Evolutionary conservation across 2,888 invertebrate genomes (phyloP), one percentile per base, ranked within the genome.

Genomic region (Lordiphosa fenestrarum): DNA sequence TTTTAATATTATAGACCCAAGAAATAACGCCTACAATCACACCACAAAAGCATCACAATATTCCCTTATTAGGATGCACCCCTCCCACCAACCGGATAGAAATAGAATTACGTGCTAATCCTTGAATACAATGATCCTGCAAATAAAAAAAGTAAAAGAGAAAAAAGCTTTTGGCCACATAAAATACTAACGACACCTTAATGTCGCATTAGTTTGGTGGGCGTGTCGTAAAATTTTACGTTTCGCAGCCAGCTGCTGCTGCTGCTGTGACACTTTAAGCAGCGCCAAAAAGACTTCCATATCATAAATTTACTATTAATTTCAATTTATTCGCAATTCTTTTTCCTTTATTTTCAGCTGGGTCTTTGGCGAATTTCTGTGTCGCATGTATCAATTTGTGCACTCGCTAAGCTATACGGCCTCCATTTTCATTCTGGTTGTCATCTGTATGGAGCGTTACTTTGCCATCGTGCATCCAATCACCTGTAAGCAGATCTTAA

Each of bases 321-420:
- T 50, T 12, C 55, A 23, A 67, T 56, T 52, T 53, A 12, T n/a
- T 15, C 44, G 15, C 7, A 30, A 6, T 30, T 4, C 13, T 39
- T 36, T 33, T 73, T 70, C 84, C 84, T 69, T 69, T 92, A 91
- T 30, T 71, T 70, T 53, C 91, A 95, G 94, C 82, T 95, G 95
- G 95, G 93, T 94, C 53, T 92, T 95, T 68, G 96, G 96, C 3
- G 93, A 94, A 83, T 94, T 96, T 85, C 91, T 97, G 67, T 98
- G 97, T 90, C 96, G 96, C 88, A 94, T 96, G 92, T 96, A 97
- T 90, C 95, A 96, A 90, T 96, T 96, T 87, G 94, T 96, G 15
- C 95, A 96, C 88, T 94, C 95, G 10, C 90, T 97, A 71, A 96
- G 96, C 87, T 96, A 96, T 90, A 96, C 96, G 1, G 96, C 96